phyloP scores from a whole-genome alignment of 2,797 vertebrate species.

The Selene dorsalis region DNA sequence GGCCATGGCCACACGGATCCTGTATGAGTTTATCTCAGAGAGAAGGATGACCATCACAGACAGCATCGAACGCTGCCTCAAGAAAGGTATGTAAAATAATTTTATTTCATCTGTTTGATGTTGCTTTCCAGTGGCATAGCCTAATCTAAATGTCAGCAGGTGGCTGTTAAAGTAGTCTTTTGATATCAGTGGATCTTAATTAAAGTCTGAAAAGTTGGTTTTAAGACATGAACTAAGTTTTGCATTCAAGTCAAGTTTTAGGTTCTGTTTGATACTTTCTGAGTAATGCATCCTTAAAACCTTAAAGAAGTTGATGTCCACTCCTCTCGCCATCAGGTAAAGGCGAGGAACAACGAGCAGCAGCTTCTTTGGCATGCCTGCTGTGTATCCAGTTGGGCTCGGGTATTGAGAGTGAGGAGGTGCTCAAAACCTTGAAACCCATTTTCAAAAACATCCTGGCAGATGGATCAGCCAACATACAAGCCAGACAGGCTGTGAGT shows the following conservation, averaged over 20 bases:
- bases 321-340: constrained; percentile 84
- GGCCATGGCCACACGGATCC: constrained; percentile 93
- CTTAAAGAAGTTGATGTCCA: neutral
- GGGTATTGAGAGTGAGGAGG: constrained; percentile 97
- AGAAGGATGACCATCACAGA: constrained; percentile 97
- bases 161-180: neutral
- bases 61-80: constrained; percentile 96
- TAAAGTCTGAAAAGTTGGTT: neutral
- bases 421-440: constrained; percentile 93
- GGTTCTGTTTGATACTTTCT: neutral
- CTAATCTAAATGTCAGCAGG: neutral
- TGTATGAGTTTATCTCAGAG: constrained; percentile 95
- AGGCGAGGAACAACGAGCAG: constrained; percentile 93
- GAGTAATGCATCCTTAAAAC: neutral
- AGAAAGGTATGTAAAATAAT: constrained; percentile 89
- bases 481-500: constrained; percentile 94
- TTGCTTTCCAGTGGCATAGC: neutral
- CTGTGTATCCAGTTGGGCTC: constrained; percentile 96
- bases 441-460: constrained; percentile 93
- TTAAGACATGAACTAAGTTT: neutral
- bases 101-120: neutral
- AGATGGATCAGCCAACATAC: constrained; percentile 90
- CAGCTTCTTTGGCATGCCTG: constrained; percentile 92
- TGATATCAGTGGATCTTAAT: neutral
- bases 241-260: neutral